These are phyloP conservation scores for Alectoris magna DNA, from an alignment of 2,797 vertebrate genomes.

Conservation along the genomic window DNA sequence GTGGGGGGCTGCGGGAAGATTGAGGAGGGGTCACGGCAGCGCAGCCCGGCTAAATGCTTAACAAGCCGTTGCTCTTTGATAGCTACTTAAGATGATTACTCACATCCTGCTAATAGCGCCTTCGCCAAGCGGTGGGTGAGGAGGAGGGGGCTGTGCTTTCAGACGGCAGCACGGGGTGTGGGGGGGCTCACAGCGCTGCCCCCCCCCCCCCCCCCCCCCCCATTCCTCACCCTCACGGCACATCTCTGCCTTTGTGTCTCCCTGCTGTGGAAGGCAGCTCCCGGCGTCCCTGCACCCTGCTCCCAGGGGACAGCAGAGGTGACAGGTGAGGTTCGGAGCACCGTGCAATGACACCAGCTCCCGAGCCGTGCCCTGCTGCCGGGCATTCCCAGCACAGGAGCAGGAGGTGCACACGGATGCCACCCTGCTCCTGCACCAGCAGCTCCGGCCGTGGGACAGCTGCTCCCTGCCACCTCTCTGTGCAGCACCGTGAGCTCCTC, in stretches of 20 bases:
- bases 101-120: conserved; percentile 42
- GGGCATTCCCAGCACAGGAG: not conserved
- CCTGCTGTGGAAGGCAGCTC: too few relatives aligned
- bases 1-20: not conserved
- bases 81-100: conserved; percentile 54
- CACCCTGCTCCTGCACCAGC: not conserved
- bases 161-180: conserved; percentile 7
- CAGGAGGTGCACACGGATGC: not conserved
- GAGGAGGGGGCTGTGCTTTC: not conserved
- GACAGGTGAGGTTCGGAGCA: accelerated
- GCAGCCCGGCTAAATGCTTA: conserved; percentile 54
- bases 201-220: not conserved
- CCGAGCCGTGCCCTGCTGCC: not conserved
- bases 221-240: not conserved
- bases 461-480: not conserved
- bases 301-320: not conserved
- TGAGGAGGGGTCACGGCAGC: conserved; percentile 48
- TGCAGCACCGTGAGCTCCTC: not conserved
- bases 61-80: conserved; percentile 41
- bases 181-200: not conserved
- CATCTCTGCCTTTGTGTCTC: too few relatives aligned
- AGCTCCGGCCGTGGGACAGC: not conserved
- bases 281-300: too few relatives aligned
- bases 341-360: not conserved
- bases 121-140: not conserved